Evolutionary conservation across 1,140 invertebrate genomes (phyloP), one percentile per base, ranked within the genome.

Genomic region (Magallana gigas): DNA sequence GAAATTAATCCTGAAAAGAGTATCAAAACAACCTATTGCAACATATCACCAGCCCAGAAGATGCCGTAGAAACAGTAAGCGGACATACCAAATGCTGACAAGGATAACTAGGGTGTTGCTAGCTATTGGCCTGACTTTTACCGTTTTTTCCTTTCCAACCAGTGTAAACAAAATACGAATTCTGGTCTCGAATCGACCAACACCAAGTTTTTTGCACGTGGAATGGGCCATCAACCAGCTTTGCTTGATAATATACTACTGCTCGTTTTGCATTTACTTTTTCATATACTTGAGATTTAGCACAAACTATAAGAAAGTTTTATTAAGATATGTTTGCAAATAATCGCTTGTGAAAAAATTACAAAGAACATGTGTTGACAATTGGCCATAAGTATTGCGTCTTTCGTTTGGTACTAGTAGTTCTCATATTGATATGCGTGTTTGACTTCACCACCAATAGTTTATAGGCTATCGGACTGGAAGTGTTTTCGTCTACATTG

Each of bases 241-340:
- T 85, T 94, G 93, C 88, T 96, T 95, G 89, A 93, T 95, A 18
- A 94, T 97, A 14, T 98, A 97, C 94, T 96, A 97, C 91, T 96
- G 96, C 16, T 97, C 98, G 93, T 98, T 97, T 91, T 97, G 97
- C 86, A 97, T 98, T 76, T 98, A 98, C 95, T 97, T 98, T 93
- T 95, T 97, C 16, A 95, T 98, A 56, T 98, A 98, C 94, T 97
- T 97, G 91, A 95, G 97, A 87, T 97, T 96, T 91, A 97, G 97
- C 1, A 96, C 97, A 92, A 98, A 98, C 95, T 98, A 83, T 29
- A 83, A 56, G 14, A 83, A 83, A 29, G 48, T 76, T 4, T 36
- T 76, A 8, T 14, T 36, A 1, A 11, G 36, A 48, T 48, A 48
- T 48, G 36, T 48, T 48, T 48, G 36, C 5, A 48, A 48, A 48